These are phyloP conservation scores for Mystacornis crossleyi DNA, from an alignment of 2,113 vertebrate genomes.

Conservation along the genomic window DNA sequence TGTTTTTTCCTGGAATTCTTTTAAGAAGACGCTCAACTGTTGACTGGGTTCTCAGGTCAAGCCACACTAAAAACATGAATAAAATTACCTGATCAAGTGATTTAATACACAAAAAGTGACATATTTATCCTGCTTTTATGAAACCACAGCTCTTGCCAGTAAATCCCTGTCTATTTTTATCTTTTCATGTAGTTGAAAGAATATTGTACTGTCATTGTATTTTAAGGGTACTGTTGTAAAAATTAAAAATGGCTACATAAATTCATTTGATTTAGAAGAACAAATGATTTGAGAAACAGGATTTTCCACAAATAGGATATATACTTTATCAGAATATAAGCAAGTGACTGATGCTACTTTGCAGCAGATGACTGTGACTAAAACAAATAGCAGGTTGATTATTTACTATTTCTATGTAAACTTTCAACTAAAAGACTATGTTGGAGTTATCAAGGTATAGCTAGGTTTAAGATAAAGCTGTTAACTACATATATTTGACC, in stretches of 20 bases:
- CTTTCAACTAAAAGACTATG: background rate
- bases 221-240: background rate
- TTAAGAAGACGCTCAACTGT: conserved; percentile 94
- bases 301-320: background rate
- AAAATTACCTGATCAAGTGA: background rate
- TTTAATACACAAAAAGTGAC: background rate
- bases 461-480: background rate
- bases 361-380: background rate
- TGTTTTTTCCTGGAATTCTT: conserved; percentile 89
- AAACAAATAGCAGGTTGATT: conserved; percentile 48
- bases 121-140: background rate
- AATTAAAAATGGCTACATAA: background rate
- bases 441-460: background rate
- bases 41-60: conserved; percentile 95
- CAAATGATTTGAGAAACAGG: background rate
- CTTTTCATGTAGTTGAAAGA: background rate
- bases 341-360: background rate
- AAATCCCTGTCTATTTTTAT: background rate
- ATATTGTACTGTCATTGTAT: background rate
- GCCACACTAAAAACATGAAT: conserved; percentile 85
- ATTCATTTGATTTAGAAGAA: background rate
- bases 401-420: conserved; percentile 43
- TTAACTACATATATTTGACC: background rate
- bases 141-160: background rate
- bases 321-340: background rate